Base-by-base conservation (phyloP, 2,888 invertebrate genomes). In the Stenotaenia linearis region DNA sequence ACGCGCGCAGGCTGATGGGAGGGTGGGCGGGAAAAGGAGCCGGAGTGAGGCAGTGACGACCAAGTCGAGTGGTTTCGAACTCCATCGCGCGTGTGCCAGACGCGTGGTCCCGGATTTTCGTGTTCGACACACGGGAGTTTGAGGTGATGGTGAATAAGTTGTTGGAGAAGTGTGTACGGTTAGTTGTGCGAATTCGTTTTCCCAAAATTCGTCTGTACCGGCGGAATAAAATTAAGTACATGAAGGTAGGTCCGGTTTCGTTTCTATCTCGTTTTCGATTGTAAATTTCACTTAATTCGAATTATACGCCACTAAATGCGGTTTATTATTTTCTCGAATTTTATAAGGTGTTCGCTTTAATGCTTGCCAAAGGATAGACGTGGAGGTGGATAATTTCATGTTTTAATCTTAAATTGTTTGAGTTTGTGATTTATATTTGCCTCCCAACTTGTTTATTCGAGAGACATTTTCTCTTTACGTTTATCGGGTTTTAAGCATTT, bases 101-200 rank as follows among this genome's bases (percentile, higher is more conserved):
- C 74, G 74, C 74, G 30, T 30, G 74, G 25, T 25, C 12, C 74
- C 10, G 74, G 25, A 25, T 25, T 30, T 74, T 30, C 23, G 12
- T 25, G 10, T 9, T 74, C 15, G 12, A 12, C 7, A 1, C 15
- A 10, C 75, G 21, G 37, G 32, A 35, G 32, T 30, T 75, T 21
- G 23, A 35, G 37, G 37, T 12, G 77, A 77, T 77, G 77, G 77
- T 77, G 40, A 77, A 77, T 40, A 77, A 77, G 37, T 40, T 77
- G 25, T n/a, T 77, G 15, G 77, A 77, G 40, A 77, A 77, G 77
- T 77, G 77, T 40, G 32, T 37, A 23, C 37, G 77, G 18, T 40
- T 77, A 25, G 77, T 77, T 21, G 77, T 77, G 18, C 77, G 77
- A 23, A 37, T 77, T 37, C 37, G 77, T 37, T 40, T 45, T 12